phyloP scores from a whole-genome alignment of 1,140 invertebrate genomes.

The Reticulitermes speratus region DNA sequence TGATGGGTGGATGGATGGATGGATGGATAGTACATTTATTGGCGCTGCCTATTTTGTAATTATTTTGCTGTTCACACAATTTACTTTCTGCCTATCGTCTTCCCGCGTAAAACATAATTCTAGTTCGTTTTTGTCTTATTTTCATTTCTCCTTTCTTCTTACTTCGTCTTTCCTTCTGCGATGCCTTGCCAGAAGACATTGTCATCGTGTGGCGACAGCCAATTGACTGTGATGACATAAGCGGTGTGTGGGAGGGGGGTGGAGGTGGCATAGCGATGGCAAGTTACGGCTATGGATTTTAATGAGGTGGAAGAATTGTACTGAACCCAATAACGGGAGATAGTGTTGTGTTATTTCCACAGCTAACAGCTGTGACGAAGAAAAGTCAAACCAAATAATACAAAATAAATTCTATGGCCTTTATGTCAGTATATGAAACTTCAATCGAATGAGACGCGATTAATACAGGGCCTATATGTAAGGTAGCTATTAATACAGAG shows the following conservation, averaged over 20 bases:
- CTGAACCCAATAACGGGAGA: background rate
- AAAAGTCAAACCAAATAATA: background rate
- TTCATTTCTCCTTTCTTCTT: background rate
- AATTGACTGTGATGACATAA: background rate
- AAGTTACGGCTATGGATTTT: background rate
- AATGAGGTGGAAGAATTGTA: background rate
- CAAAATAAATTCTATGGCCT: background rate
- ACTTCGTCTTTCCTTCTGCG: background rate
- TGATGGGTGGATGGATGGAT: no score
- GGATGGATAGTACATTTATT: no score
- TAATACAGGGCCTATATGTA: background rate
- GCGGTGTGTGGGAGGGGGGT: background rate
- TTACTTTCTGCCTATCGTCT: no score
- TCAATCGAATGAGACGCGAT: background rate
- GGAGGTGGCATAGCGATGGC: background rate
- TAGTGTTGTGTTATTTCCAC: background rate
- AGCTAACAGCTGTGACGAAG: background rate
- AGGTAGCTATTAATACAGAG: no score
- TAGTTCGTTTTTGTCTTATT: background rate
- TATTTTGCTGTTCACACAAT: no score
- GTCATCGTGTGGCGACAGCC: background rate
- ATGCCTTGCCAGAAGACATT: background rate
- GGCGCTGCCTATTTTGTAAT: no score
- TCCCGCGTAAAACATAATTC: no score
- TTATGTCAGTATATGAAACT: background rate